These are phyloP conservation scores for Riptortus pedestris DNA, from an alignment of 1,140 invertebrate genomes.

Conservation along the genomic window DNA sequence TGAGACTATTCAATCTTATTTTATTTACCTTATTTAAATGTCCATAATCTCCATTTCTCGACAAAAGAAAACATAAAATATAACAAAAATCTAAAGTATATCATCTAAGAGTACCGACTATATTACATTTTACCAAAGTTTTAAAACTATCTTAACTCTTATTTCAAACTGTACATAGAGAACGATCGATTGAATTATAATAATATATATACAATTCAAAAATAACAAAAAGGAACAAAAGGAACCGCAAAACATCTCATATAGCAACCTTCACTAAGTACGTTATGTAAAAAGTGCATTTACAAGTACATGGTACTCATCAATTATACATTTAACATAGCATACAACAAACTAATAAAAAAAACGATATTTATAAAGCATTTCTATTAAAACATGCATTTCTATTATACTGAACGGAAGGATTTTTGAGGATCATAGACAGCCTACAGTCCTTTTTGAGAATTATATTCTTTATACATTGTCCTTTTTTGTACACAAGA, in stretches of 20 bases:
- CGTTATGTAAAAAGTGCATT: slow-evolving; percentile 21
- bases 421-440: not conserved
- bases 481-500: not conserved
- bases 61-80: not conserved
- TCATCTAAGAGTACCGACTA: slow-evolving; percentile 16
- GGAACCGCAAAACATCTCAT: slow-evolving; percentile 22
- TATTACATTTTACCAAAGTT: slow-evolving; percentile 18
- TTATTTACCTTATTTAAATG: not conserved
- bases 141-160: slow-evolving; percentile 16
- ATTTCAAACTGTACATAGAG: slow-evolving; percentile 27
- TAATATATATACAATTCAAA: slow-evolving; percentile 24
- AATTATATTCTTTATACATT: not conserved
- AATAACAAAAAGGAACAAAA: slow-evolving; percentile 27
- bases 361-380: not conserved
- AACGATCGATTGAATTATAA: not conserved
- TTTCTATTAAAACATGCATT: slow-evolving; percentile 13
- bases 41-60: not conserved
- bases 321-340: not conserved
- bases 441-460: not conserved
- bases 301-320: slow-evolving; percentile 27
- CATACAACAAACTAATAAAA: slow-evolving; percentile 6
- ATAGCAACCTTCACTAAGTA: slow-evolving; percentile 21
- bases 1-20: not conserved
- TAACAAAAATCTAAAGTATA: slow-evolving; percentile 18
- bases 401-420: slow-evolving; percentile 1